phyloP scores from a whole-genome alignment of 2,797 vertebrate species.

The Tadarida brasiliensis region DNA sequence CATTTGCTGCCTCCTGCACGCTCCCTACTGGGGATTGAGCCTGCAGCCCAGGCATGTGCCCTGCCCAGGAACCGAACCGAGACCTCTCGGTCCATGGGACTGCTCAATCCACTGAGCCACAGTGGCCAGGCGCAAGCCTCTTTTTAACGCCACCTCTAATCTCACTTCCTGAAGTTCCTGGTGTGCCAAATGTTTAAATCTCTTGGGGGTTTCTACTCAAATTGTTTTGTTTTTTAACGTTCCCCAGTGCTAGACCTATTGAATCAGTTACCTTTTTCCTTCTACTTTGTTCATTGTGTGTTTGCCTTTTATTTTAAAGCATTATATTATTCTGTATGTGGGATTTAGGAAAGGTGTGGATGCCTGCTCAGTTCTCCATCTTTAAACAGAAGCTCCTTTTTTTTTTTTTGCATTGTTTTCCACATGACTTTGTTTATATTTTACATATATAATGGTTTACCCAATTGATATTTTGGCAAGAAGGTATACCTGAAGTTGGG shows the following conservation, averaged over 20 bases:
- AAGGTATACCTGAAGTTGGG: constrained; percentile 5
- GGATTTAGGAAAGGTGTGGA: background rate
- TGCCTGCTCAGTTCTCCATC: background rate
- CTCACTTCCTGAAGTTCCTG: background rate
- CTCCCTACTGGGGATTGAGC: too few species aligned
- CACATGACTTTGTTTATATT: background rate
- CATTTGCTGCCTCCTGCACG: too few species aligned
- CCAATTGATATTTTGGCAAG: constrained; percentile 19
- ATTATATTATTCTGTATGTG: background rate
- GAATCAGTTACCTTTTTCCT: background rate
- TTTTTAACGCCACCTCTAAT: background rate
- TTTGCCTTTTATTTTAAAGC: background rate
- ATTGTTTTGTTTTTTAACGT: background rate
- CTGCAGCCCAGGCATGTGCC: too few species aligned
- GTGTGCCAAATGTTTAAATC: background rate
- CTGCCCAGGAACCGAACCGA: too few species aligned
- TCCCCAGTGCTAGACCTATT: background rate
- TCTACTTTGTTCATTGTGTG: background rate
- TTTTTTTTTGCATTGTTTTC: constrained; percentile 26
- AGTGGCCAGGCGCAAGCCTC: too few species aligned
- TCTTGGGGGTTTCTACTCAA: background rate
- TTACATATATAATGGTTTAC: background rate
- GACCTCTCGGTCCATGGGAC: too few species aligned
- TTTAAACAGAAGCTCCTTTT: constrained; percentile 36
- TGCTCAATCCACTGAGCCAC: too few species aligned